Conservation (phyloP, 2,113 vertebrate species). For the Alligator mississippiensis region DNA sequence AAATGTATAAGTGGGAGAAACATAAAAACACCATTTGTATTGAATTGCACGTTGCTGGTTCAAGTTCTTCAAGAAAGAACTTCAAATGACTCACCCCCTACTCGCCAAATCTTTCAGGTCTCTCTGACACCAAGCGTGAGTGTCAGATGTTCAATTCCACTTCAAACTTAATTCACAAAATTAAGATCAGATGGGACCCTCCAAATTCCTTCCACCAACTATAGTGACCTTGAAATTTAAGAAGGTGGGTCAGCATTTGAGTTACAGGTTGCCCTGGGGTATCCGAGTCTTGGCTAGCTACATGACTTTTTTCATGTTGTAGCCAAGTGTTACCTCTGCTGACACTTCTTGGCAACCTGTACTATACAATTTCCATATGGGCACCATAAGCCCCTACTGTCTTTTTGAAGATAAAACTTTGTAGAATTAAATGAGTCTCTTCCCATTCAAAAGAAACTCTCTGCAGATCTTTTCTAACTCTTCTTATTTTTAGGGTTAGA, state of each 20-base stretch:
- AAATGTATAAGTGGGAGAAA: not conserved
- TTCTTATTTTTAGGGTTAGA: not conserved
- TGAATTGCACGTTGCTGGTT: not conserved
- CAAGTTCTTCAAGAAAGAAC: not conserved
- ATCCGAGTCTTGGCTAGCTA: not conserved
- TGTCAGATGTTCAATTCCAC: not conserved
- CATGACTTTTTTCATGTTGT: not conserved
- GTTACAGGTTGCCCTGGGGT: not conserved
- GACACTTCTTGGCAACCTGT: not conserved
- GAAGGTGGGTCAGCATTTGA: not conserved
- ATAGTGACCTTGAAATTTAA: not conserved
- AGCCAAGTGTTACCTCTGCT: not conserved
- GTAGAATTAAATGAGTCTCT: not conserved
- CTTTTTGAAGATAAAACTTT: conserved; percentile 1
- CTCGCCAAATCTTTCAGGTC: not conserved
- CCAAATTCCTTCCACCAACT: not conserved
- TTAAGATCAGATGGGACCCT: not conserved
- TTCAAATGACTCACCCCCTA: conserved; percentile 8
- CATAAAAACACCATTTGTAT: not conserved
- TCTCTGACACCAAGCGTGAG: not conserved
- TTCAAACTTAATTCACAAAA: not conserved
- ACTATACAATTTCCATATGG: not conserved
- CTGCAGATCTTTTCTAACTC: not conserved
- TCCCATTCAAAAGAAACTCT: not conserved
- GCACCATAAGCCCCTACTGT: not conserved